Percentiles rank a stretch among this genome's conserved stretches.
phyloP scores from a whole-genome alignment of 2,113 vertebrate species.

The Cephalopholis sonnerati region DNA sequence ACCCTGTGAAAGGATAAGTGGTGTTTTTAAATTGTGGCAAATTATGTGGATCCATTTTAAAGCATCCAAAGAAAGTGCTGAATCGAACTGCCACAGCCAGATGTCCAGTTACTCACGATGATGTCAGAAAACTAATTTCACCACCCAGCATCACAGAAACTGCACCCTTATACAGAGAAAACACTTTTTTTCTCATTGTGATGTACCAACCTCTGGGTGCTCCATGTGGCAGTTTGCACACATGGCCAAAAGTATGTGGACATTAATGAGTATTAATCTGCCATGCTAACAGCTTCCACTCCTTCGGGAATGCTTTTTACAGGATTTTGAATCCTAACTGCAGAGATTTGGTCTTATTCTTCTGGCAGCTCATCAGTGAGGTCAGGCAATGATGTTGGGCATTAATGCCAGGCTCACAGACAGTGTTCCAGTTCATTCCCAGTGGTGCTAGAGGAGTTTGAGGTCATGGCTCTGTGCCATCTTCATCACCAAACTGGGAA shows the following conservation, averaged over 20 bases:
- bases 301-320: background rate
- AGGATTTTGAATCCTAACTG: background rate
- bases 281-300: background rate
- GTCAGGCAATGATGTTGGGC: background rate
- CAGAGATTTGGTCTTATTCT: background rate
- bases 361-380: background rate
- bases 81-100: background rate
- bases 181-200: background rate
- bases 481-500: background rate
- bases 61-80: slow-evolving; percentile 9
- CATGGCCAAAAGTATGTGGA: slow-evolving; percentile 22
- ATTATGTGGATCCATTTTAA: slow-evolving; percentile 11
- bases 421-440: too few relatives aligned
- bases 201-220: background rate
- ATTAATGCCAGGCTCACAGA: background rate
- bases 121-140: background rate
- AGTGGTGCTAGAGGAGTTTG: background rate
- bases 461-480: background rate
- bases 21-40: slow-evolving; percentile 19
- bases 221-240: background rate
- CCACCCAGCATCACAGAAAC: background rate
- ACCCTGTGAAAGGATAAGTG: slow-evolving; percentile 11
- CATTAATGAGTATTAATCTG: background rate
- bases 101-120: background rate
- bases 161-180: background rate